Base-by-base conservation (phyloP, 2,113 vertebrate genomes). In the Pampusana beccarii region DNA sequence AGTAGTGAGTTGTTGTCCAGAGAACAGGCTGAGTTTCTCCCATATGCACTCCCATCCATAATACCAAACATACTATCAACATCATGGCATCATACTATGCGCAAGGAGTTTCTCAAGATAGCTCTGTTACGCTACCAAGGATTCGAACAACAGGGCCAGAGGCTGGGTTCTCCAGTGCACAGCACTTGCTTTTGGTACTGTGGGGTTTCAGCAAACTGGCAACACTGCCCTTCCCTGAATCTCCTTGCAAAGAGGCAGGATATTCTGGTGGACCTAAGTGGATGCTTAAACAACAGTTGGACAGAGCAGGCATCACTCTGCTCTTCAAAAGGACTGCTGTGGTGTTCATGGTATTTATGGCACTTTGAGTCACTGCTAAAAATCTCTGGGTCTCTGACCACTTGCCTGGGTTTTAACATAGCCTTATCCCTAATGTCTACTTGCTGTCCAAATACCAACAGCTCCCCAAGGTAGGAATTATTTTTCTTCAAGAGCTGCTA, bases 141-240 rank as follows among this genome's bases (percentile, higher is more conserved):
- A 64, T 79, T 75, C 29, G 75, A 69, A 72, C 5, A 56, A 19
- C 5, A 73, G 20, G 25, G 31, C 26, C 46, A 73, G 84, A 83
- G 58, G 15, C 54, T 54, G 40, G 1, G 7, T 23, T 86, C 36
- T 73, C 7, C 61, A 54, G 10, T 0, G 0, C 13, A 31, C 33
- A 58, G 28, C 7, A 21, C 14, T 46, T 88, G 40, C 31, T 86
- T 77, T 66, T 54, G 28, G 1, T 58, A 26, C 31, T 26, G 28
- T 29, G 62, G 34, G 3, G 5, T 73, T 93, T 77, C 82, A 80
- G 54, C n/a, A 61, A 69, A 42, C 40, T 57, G 50, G n/a, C 14
- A 65, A 12, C 28, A 16, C 40, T 66, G 40, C 19, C 44, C 38
- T 91, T 62, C 53, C 11, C 58, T 58, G 24, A 64, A 36, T 36